These are phyloP conservation scores for Vollenhovia emeryi DNA, from an alignment of 1,140 invertebrate species.

Conservation along the genomic window DNA sequence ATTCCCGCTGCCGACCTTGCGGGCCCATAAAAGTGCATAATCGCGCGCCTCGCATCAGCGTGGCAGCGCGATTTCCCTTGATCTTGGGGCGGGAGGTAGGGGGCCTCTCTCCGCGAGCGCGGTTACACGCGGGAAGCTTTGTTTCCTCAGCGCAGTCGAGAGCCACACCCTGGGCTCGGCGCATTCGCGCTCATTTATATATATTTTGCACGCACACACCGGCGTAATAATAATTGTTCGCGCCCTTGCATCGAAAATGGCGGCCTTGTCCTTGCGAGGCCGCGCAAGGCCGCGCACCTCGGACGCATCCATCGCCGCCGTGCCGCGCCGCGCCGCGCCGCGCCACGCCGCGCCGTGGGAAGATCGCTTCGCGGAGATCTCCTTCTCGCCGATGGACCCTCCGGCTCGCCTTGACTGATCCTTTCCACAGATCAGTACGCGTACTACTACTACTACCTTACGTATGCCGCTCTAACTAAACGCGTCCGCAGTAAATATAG, in stretches of 20 bases:
- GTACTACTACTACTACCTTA: slow-evolving; percentile 27
- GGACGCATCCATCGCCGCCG: slow-evolving; percentile 10
- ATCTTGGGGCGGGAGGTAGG: no score
- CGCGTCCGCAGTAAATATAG: slow-evolving; percentile 71
- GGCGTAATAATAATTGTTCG: slow-evolving; percentile 72
- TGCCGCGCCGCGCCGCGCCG: slow-evolving; percentile 74
- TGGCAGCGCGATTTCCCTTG: slow-evolving; percentile 53
- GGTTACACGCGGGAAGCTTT: slow-evolving; percentile 1
- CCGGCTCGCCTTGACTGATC: slow-evolving; percentile 72
- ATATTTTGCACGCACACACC: neutral
- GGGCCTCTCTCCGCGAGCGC: slow-evolving; percentile 10
- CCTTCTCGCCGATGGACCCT: slow-evolving; percentile 67
- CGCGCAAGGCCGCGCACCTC: slow-evolving; percentile 57
- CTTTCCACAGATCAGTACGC: slow-evolving; percentile 67
- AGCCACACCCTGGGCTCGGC: slow-evolving; percentile 63
- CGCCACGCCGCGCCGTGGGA: slow-evolving; percentile 77
- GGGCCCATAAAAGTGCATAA: slow-evolving; percentile 64
- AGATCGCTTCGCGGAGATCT: slow-evolving; percentile 71
- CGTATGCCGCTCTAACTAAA: slow-evolving; percentile 56
- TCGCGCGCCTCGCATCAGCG: slow-evolving; percentile 65
- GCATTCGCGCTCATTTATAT: neutral
- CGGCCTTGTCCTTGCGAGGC: slow-evolving; percentile 82
- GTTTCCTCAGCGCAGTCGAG: slow-evolving; percentile 15
- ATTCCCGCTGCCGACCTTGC: slow-evolving; percentile 66
- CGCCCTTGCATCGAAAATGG: slow-evolving; percentile 75